Base-by-base conservation (phyloP, 2,888 invertebrate species). In the Troides oblongomaculatus region DNA sequence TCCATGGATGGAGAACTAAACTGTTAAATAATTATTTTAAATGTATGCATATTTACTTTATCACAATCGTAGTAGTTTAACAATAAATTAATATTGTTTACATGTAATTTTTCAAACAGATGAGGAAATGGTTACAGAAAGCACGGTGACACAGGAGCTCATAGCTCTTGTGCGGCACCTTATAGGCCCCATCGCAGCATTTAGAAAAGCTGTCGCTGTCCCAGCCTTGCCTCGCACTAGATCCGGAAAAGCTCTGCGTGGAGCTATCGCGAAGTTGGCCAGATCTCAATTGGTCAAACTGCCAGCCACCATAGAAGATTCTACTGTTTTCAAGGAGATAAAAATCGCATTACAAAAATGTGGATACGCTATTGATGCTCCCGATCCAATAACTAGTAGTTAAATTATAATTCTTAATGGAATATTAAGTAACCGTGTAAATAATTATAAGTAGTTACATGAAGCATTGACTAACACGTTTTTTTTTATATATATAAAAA, bases 141-240 rank as follows among this genome's bases (percentile, higher is more conserved):
- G 80, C 68, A 88, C 89, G 7, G 90, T 92, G 5, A 90, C 90
- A 0, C 90, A 89, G 77, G 92, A 92, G 71, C 73, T 91, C 56
- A 90, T 92, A 12, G 88, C 89, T 0, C 72, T 92, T 1, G 91
- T 92, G 0, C 87, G 92, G 23, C 91, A 92, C 62, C 75, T 95
- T 58, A 95, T 97, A 65, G 97, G 97, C 0, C 97, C 98, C 0
- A 98, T 99, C 10, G 98, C 98, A 1, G 95, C 97, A 0, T 97
- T 99, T 84, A 95, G 96, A 73, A 92, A 96, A 74, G 96, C 96
- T 0, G 95, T 96, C 0, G 94, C 96, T 0, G 97, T 99, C 0
- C 94, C 94, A 21, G 97, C 94, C 0, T 86, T 99, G 59, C 99
- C 99, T 0, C 94, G 97, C 71, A 99, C 98, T 0, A 94, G 98